phyloP scores from a whole-genome alignment of 1,140 invertebrate genomes.

The Proctacanthus coquilletti region DNA sequence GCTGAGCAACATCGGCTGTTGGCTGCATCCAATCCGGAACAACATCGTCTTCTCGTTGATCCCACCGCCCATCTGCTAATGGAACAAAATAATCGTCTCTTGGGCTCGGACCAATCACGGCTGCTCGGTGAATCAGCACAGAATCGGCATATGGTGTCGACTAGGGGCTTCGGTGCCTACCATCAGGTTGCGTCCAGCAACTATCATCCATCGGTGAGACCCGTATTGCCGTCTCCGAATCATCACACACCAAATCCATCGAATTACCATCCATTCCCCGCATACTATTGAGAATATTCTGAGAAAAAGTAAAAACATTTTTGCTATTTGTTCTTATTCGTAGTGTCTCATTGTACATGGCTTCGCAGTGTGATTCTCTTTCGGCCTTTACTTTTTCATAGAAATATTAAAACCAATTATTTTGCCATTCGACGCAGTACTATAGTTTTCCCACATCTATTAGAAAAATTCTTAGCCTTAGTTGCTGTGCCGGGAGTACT shows the following conservation, averaged over 20 bases:
- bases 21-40: slow-evolving; percentile 26
- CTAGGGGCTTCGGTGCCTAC: slow-evolving; percentile 27
- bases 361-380: too few relatives aligned
- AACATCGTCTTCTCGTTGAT: slow-evolving; percentile 26
- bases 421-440: too few relatives aligned
- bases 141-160: slow-evolving; percentile 25
- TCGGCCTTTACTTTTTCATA: too few relatives aligned
- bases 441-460: too few relatives aligned
- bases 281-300: slow-evolving; percentile 20
- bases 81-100: slow-evolving; percentile 27
- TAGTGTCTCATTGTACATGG: not conserved
- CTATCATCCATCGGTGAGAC: slow-evolving; percentile 27
- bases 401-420: too few relatives aligned
- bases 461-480: too few relatives aligned
- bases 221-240: slow-evolving; percentile 26
- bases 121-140: slow-evolving; percentile 23
- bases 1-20: slow-evolving; percentile 28
- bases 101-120: slow-evolving; percentile 23
- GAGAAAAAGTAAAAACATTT: too few relatives aligned
- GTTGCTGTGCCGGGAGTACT: too few relatives aligned
- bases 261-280: slow-evolving; percentile 30
- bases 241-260: slow-evolving; percentile 30
- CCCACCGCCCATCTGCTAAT: slow-evolving; percentile 28
- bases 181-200: slow-evolving; percentile 27
- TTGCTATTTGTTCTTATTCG: not conserved